Evolutionary conservation across 1,140 invertebrate species (phyloP).

Genomic region (Mercenaria mercenaria): DNA sequence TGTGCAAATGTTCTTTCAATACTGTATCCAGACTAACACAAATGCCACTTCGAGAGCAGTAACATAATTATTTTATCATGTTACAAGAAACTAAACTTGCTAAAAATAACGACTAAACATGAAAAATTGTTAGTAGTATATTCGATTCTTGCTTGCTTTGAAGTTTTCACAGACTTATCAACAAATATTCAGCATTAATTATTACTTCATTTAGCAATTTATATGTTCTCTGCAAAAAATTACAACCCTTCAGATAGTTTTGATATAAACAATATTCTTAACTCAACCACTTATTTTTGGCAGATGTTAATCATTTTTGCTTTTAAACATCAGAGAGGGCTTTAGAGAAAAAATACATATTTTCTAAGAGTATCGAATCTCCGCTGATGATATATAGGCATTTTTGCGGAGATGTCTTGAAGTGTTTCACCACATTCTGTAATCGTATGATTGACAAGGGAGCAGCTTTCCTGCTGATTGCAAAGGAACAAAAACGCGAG

Average conservation of each 20-base stretch:
- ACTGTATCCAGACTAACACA: no score
- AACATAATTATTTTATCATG: no score
- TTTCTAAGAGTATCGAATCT: slow-evolving; percentile 50
- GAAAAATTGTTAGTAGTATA: not conserved
- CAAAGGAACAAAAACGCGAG: slow-evolving; percentile 46
- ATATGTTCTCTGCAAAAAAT: slow-evolving; percentile 13
- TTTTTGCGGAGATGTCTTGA: slow-evolving; percentile 42
- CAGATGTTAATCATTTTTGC: slow-evolving; percentile 53
- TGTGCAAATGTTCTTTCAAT: no score
- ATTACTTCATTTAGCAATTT: slow-evolving; percentile 17
- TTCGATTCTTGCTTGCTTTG: not conserved
- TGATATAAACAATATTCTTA: slow-evolving; percentile 46
- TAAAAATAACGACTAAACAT: not conserved
- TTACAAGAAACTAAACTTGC: no score
- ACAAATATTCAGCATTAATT: not conserved
- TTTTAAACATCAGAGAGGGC: slow-evolving; percentile 40
- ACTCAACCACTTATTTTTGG: slow-evolving; percentile 20
- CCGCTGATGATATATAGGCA: slow-evolving; percentile 40
- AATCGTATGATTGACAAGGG: slow-evolving; percentile 49
- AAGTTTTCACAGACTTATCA: not conserved
- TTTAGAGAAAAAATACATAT: slow-evolving; percentile 26
- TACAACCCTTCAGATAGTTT: slow-evolving; percentile 11
- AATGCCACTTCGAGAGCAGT: no score
- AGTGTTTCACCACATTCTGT: slow-evolving; percentile 48
- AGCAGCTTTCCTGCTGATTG: slow-evolving; percentile 37